Evolutionary conservation across 2,797 vertebrate genomes (phyloP), one percentile per base, ranked within the genome.

Genomic region (Xiphorhynchus erythropygius): DNA sequence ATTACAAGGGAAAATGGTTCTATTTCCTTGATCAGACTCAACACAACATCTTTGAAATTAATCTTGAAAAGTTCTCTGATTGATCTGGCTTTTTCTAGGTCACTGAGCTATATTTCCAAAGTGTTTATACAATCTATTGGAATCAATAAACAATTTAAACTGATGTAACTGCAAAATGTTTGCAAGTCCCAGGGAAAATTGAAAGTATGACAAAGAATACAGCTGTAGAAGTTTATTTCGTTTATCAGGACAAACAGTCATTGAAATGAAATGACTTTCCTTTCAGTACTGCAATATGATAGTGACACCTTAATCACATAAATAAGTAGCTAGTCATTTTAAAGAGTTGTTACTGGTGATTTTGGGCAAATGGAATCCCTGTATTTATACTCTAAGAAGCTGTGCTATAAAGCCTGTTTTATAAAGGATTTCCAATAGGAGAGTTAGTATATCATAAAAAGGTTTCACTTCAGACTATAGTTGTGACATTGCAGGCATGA

Each of bases 141-240:
- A 98, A 99, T 99, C 98, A 98, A 98, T 99, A 99, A 98, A 98
- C 98, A 99, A 98, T 99, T 99, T 98, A 98, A 99, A 98, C 97
- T 97, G 97, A 97, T 98, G 97, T 98, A 99, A 98, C 98, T 97
- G 96, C 96, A 89, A 77, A 97, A 97, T 97, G 88, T 97, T 93
- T 97, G 96, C 95, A 93, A 91, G 76, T 96, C 84, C 88, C 84
- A 55, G 74, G 49, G 84, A 97, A 98, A 97, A 97, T 95, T 97
- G 94, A 62, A 95, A 97, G 87, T 97, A 96, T 97, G 95, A 97
- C 92, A 95, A 88, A 97, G 96, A 95, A 96, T 97, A 93, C 53
- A 95, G 68, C 84, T 92, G 62, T 73, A 88, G 88, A 85, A 96
- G 91, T 97, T 97, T 96, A 96, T 96, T 96, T 97, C 19, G 3